These are phyloP conservation scores for Melanitta fusca DNA, from an alignment of 2,797 vertebrate species.

Conservation along the genomic window DNA sequence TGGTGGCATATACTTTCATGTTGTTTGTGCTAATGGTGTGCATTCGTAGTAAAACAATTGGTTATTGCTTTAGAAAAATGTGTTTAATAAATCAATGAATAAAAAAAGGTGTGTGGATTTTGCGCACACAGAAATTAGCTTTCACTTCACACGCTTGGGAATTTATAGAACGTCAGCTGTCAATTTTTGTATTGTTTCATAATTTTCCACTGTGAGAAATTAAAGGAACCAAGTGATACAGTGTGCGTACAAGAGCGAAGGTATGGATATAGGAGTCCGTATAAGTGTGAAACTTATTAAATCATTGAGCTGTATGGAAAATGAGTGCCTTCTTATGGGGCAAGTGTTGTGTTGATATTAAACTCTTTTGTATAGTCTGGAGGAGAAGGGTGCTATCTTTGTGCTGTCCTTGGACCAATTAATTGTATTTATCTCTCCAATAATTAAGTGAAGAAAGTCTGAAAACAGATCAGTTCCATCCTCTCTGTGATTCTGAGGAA, in stretches of 20 bases:
- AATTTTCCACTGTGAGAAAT: neutral
- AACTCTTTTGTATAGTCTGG: neutral
- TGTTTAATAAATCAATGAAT: neutral
- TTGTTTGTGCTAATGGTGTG: neutral
- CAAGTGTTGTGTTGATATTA: neutral
- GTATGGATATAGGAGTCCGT: neutral
- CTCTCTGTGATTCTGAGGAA: neutral
- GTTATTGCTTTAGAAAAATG: neutral
- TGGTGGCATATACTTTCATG: neutral
- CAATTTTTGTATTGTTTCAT: neutral
- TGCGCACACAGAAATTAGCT: neutral
- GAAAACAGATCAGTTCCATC: neutral
- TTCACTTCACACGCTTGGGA: neutral
- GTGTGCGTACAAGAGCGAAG: neutral
- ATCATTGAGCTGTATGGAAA: neutral
- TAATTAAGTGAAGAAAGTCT: neutral
- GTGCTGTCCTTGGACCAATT: rapidly evolving
- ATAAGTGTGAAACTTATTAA: neutral
- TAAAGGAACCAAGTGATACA: neutral
- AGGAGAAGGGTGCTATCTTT: neutral
- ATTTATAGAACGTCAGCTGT: neutral
- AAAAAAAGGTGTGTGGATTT: neutral
- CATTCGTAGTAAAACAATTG: neutral
- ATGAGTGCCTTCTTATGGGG: neutral
- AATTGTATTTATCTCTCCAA: neutral